phyloP scores from a whole-genome alignment of 2,888 invertebrate species.

The Calliscelio sp. region DNA sequence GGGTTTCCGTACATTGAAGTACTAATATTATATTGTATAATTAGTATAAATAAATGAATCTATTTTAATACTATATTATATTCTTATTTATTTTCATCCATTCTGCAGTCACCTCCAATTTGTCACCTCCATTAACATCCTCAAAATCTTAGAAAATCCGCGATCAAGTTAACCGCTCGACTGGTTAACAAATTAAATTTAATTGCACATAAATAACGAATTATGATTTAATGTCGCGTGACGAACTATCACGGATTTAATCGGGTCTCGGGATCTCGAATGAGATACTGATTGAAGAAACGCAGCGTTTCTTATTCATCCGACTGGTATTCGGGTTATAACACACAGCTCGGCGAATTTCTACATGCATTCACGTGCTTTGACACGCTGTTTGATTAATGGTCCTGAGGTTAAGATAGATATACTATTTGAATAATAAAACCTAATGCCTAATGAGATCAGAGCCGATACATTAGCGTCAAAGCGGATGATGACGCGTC shows the following conservation, averaged over 20 bases:
- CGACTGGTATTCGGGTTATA: conserved; percentile 59
- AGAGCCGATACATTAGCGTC: conserved; percentile 57
- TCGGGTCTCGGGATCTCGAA: conserved; percentile 50
- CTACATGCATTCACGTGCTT: conserved; percentile 49
- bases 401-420: conserved; percentile 39
- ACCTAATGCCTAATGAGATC: conserved; percentile 58
- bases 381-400: conserved; percentile 62
- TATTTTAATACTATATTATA: too few species aligned
- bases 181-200: conserved; percentile 57
- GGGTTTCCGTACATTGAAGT: too few species aligned
- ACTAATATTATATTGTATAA: too few species aligned
- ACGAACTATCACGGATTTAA: conserved; percentile 51
- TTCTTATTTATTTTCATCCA: too few species aligned
- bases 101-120: too few species aligned
- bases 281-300: conserved; percentile 58
- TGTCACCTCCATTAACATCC: too few species aligned
- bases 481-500: conserved; percentile 48
- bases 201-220: conserved; percentile 57
- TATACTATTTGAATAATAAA: conserved; percentile 57
- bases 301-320: conserved; percentile 58
- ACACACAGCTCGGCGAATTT: conserved; percentile 61
- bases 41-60: too few species aligned
- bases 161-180: conserved; percentile 24
- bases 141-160: too few species aligned
- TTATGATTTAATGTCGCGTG: conserved; percentile 65